Base-by-base conservation (phyloP, 2,797 vertebrate genomes). In the Denticeps clupeoides region DNA sequence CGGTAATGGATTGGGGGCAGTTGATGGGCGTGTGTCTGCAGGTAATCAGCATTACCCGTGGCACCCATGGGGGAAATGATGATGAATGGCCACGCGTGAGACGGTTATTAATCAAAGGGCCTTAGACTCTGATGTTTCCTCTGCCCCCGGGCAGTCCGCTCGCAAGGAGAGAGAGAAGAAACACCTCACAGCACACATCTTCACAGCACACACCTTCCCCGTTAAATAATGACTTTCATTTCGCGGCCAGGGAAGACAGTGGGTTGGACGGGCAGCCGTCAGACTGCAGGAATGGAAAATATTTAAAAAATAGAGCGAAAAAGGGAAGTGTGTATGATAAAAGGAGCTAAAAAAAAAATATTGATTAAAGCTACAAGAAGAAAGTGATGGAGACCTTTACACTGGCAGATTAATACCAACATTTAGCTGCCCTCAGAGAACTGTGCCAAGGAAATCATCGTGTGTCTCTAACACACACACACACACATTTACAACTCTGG, bases 21-120 rank as follows among this genome's bases (percentile, higher is more conserved):
- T 62, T 66, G 73, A 77, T 65, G 53, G 48, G 48, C 33, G 70
- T 59, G 38, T 40, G 52, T 62, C 58, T 53, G 57, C 61, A 65
- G 50, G 67, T 60, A 70, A 73, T 82, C 75, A 77, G 62, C 63
- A 71, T 68, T 58, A 67, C 64, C n/a, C 65, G 33, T 51, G 54
- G 67, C 57, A 18, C 38, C 55, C 58, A 65, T 49, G 10, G 10
- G 63, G 68, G 60, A 57, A 49, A 42, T 23, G 49, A 63, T 65
- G 80, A 87, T 67, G 71, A 81, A 86, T 73, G 70, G 41, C 62
- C 47, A 23, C 18, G 49, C 57, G 67, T 58, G 51, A 26, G 56
- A 67, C 55, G 64, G 71, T 61, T 53, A 81, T 79, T 80, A 72
- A 76, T 81, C 80, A 72, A 35, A 43, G 38, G n/a, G n/a, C n/a